Evolutionary conservation across 2,888 invertebrate genomes (phyloP).

Genomic region (Frankliniella fusca): DNA sequence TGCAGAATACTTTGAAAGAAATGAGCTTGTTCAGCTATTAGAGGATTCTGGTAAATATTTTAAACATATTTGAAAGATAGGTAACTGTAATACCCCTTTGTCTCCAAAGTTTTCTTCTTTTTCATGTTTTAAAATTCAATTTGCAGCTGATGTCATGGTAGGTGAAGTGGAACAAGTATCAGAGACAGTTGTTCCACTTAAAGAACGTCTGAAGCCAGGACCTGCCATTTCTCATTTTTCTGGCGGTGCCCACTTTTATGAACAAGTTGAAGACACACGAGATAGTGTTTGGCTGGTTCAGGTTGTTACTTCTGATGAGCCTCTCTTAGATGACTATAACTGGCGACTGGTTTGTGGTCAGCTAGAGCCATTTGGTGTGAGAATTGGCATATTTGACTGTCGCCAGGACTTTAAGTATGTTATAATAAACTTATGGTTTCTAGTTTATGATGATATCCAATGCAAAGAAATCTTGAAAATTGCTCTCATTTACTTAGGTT

Average conservation of each 20-base stretch:
- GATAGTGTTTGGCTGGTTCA: slow-evolving; percentile 54
- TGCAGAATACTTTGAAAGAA: slow-evolving; percentile 43
- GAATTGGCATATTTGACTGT: slow-evolving; percentile 51
- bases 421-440: not conserved
- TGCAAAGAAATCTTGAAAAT: slow-evolving; percentile 6
- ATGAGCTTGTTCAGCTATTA: slow-evolving; percentile 42
- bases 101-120: not conserved
- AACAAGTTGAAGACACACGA: slow-evolving; percentile 52
- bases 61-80: not conserved
- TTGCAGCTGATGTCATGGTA: slow-evolving; percentile 40
- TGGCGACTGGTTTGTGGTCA: slow-evolving; percentile 49
- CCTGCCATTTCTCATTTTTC: slow-evolving; percentile 40
- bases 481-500: slow-evolving; percentile 44
- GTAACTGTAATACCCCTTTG: not conserved
- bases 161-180: slow-evolving; percentile 41
- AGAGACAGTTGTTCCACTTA: slow-evolving; percentile 31
- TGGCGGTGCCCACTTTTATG: slow-evolving; percentile 42
- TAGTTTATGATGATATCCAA: not conserved
- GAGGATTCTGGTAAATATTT: slow-evolving; percentile 40
- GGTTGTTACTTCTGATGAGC: slow-evolving; percentile 44
- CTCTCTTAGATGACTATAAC: slow-evolving; percentile 44
- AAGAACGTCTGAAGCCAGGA: slow-evolving; percentile 32
- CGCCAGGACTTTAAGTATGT: slow-evolving; percentile 47
- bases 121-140: not conserved
- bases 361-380: slow-evolving; percentile 49